phyloP scores from a whole-genome alignment of 2,113 vertebrate genomes.

The Eubucco bourcierii region DNA sequence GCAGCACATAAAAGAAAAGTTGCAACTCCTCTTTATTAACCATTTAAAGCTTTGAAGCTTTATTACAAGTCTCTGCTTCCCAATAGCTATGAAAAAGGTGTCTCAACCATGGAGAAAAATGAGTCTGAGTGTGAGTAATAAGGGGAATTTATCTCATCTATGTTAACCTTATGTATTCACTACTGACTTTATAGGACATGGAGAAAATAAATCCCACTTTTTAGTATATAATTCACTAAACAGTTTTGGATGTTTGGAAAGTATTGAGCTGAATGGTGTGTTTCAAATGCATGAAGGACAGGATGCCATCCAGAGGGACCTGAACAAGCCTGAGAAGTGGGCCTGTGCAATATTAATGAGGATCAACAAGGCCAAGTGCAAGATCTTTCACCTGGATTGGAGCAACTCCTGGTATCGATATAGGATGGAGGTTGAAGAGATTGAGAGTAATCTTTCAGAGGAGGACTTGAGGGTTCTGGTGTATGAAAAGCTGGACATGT shows the following conservation, averaged over 20 bases:
- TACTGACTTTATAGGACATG: not conserved
- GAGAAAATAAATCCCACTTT: not conserved
- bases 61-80: not conserved
- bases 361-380: too few species aligned
- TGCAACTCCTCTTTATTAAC: not conserved
- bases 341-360: too few species aligned
- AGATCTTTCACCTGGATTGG: not conserved
- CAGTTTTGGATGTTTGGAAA: not conserved
- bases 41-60: not conserved
- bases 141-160: not conserved
- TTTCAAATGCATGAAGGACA: not conserved
- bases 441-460: fast-evolving
- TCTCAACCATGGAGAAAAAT: not conserved
- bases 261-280: not conserved
- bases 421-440: not conserved
- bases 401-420: not conserved
- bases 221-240: not conserved
- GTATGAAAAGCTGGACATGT: too few species aligned
- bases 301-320: too few species aligned
- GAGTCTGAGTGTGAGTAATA: not conserved
- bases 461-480: too few species aligned
- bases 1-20: not conserved
- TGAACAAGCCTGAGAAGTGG: too few species aligned
- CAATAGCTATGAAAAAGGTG: not conserved
- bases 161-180: not conserved